Conservation (phyloP, 2,888 invertebrate genomes). For the Melanchra persicariae region DNA sequence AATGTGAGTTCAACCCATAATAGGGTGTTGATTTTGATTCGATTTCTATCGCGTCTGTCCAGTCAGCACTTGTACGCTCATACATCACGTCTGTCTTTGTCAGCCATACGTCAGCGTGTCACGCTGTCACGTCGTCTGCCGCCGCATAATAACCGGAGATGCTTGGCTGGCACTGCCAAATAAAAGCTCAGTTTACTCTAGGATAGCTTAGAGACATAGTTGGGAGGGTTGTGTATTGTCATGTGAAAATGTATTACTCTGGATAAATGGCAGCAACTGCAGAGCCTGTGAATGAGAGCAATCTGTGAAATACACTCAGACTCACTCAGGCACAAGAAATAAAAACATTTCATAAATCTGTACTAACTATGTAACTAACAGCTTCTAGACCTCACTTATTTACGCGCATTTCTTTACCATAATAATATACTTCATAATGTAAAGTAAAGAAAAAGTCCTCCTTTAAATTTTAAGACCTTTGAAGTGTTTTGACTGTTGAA, state of each 20-base stretch:
- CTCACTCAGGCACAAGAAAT: too few species aligned
- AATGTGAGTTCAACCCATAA: not conserved
- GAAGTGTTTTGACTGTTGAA: not conserved
- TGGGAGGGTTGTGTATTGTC: not conserved
- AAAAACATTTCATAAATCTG: too few species aligned
- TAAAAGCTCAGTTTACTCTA: not conserved
- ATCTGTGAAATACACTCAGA: too few species aligned
- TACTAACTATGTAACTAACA: too few species aligned
- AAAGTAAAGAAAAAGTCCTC: not conserved
- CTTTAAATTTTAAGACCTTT: not conserved
- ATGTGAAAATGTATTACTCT: not conserved
- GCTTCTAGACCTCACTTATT: too few species aligned
- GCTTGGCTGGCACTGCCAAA: conserved; percentile 19
- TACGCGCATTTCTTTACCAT: not conserved
- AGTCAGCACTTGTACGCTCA: conserved; percentile 36
- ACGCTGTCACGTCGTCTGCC: conserved; percentile 32
- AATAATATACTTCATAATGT: not conserved
- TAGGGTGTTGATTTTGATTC: not conserved
- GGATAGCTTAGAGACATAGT: not conserved
- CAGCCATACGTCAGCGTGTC: conserved; percentile 56
- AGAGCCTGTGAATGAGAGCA: not conserved
- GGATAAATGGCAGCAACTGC: too few species aligned
- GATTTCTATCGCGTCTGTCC: too few species aligned
- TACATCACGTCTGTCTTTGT: conserved; percentile 58
- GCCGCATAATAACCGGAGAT: conserved; percentile 41